Conservation (phyloP, 2,113 vertebrate species). For the Apus apus region DNA sequence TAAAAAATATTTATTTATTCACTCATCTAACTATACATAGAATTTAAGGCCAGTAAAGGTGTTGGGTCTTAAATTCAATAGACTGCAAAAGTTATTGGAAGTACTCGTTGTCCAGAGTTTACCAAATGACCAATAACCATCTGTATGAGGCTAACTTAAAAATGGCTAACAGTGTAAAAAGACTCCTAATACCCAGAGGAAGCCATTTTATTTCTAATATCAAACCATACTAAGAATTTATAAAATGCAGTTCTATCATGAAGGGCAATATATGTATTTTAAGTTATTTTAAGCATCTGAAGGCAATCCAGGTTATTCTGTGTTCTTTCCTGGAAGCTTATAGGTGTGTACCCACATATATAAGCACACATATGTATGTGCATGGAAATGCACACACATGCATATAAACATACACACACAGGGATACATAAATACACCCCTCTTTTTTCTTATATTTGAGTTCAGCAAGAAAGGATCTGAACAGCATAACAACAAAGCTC, state of each 20-base stretch:
- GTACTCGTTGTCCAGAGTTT: background rate
- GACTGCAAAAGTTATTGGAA: background rate
- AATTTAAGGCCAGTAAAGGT: background rate
- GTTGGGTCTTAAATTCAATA: background rate
- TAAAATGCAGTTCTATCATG: background rate
- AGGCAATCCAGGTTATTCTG: background rate
- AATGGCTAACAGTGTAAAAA: constrained; percentile 34
- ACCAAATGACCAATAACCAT: background rate
- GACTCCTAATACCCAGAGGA: background rate
- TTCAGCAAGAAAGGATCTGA: background rate
- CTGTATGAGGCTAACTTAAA: background rate
- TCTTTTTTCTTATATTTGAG: background rate
- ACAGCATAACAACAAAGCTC: background rate
- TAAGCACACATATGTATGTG: background rate
- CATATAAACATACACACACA: rapidly evolving
- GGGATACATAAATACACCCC: rapidly evolving
- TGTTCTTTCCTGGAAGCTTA: background rate
- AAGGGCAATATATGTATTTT: background rate
- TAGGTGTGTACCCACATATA: background rate
- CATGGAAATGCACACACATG: no score
- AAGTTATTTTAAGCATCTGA: background rate
- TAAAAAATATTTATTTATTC: background rate
- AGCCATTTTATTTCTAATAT: constrained; percentile 60
- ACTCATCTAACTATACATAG: background rate
- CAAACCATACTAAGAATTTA: background rate